Evolutionary conservation across 2,113 vertebrate genomes (phyloP).

Genomic region (Hucho hucho): DNA sequence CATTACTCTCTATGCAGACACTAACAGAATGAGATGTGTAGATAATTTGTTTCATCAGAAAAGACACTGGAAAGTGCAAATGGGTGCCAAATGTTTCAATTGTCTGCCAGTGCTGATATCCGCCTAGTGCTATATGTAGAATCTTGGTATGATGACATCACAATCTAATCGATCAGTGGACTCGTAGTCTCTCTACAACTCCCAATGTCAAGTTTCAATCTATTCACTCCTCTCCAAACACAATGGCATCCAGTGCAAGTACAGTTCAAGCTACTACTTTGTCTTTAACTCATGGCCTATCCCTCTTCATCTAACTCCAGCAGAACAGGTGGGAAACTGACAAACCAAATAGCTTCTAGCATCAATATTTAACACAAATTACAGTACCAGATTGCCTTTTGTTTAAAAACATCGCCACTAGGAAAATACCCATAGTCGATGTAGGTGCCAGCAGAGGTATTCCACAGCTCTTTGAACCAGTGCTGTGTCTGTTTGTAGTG

Average conservation of each 20-base stretch:
- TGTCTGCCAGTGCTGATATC: background rate
- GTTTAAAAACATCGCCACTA: background rate
- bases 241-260: too few species aligned
- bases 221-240: too few species aligned
- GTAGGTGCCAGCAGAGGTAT: background rate
- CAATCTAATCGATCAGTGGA: too few species aligned
- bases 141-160: background rate
- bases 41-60: background rate
- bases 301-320: too few species aligned
- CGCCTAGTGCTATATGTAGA: background rate
- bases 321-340: too few species aligned
- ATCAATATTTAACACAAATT: background rate
- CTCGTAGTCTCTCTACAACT: too few species aligned
- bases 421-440: background rate
- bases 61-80: background rate
- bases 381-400: background rate
- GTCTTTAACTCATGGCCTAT: too few species aligned
- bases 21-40: background rate
- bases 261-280: too few species aligned
- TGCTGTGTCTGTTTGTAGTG: slow-evolving; percentile 3
- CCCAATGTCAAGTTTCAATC: too few species aligned
- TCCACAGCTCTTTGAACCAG: background rate
- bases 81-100: background rate
- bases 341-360: background rate
- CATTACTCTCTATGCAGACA: background rate